phyloP scores from a whole-genome alignment of 2,888 invertebrate genomes.

The Lordiphosa fenestrarum region DNA sequence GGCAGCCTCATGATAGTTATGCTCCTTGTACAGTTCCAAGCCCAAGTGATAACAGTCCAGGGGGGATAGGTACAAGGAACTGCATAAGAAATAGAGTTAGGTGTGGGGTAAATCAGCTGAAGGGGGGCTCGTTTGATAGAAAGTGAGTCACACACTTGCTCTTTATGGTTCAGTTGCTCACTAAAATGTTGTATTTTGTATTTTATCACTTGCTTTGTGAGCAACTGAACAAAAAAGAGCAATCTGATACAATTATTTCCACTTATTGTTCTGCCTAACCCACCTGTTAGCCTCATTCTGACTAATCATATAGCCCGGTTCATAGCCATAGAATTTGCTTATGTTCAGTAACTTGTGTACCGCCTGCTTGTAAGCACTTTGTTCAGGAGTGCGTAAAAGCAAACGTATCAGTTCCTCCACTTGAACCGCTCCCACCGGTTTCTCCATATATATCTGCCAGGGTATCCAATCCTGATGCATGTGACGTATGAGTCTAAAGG shows the following conservation, averaged over 20 bases:
- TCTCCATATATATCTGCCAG: slow-evolving; percentile 1
- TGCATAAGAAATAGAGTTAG: neutral
- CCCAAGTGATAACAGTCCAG: slow-evolving; percentile 50
- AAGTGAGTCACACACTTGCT: no score
- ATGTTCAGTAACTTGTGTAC: slow-evolving; percentile 15
- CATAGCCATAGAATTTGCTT: slow-evolving; percentile 30
- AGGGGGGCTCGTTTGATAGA: no score
- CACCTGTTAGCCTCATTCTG: slow-evolving; percentile 24
- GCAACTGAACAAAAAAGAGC: no score
- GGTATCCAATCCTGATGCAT: slow-evolving; percentile 13
- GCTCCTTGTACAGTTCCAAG: slow-evolving; percentile 18
- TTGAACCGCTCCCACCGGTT: neutral
- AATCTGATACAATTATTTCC: no score
- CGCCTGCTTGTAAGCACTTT: neutral
- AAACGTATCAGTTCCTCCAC: slow-evolving; percentile 20
- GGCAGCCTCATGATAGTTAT: slow-evolving; percentile 27
- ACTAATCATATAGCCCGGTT: slow-evolving; percentile 22
- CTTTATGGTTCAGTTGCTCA: no score
- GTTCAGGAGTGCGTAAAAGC: slow-evolving; percentile 11
- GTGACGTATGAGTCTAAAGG: slow-evolving; percentile 2
- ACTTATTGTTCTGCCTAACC: neutral
- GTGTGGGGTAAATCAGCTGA: neutral
- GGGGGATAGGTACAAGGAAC: slow-evolving; percentile 20
- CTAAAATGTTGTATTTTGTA: no score
- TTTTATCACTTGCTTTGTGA: no score